Percentiles rank a stretch among this genome's conserved stretches.
Evolutionary conservation across 2,113 vertebrate species (phyloP).

Genomic region (Pundamilia nyererei): DNA sequence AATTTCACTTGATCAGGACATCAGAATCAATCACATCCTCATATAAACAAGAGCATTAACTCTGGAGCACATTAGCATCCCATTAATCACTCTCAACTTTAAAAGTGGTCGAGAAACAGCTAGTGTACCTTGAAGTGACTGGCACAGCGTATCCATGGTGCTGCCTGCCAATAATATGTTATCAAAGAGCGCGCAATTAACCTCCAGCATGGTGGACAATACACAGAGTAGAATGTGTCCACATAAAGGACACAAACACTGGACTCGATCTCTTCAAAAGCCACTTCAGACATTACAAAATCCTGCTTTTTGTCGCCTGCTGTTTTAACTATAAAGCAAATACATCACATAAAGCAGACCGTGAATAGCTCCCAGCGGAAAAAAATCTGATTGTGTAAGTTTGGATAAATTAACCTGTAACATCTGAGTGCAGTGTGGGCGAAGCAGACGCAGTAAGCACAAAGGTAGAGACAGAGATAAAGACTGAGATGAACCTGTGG

Average conservation of each 20-base stretch:
- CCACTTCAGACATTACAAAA: neutral
- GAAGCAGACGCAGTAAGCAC: neutral
- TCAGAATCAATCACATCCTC: constrained; percentile 47
- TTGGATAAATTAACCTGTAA: neutral
- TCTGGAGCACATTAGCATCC: constrained; percentile 31
- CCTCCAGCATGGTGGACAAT: constrained; percentile 13
- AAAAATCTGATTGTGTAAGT: neutral
- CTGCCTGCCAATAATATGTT: constrained; percentile 36
- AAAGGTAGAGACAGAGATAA: constrained; percentile 13
- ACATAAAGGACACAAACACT: neutral
- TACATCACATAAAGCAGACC: neutral
- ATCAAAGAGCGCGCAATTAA: constrained; percentile 42
- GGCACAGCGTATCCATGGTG: neutral
- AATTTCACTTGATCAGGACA: constrained; percentile 52
- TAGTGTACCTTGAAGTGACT: constrained; percentile 22
- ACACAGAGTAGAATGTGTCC: neutral
- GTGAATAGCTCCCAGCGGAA: neutral
- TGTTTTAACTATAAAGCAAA: neutral
- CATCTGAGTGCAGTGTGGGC: neutral
- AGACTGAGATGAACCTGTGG: constrained; percentile 50
- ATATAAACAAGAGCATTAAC: constrained; percentile 45
- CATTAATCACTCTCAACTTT: constrained; percentile 36
- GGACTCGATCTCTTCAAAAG: neutral
- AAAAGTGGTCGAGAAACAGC: constrained; percentile 35
- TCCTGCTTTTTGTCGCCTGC: neutral